Evolutionary conservation across 2,888 invertebrate species (phyloP), one percentile per base, ranked within the genome.

Genomic region (Anarsia innoxiella): DNA sequence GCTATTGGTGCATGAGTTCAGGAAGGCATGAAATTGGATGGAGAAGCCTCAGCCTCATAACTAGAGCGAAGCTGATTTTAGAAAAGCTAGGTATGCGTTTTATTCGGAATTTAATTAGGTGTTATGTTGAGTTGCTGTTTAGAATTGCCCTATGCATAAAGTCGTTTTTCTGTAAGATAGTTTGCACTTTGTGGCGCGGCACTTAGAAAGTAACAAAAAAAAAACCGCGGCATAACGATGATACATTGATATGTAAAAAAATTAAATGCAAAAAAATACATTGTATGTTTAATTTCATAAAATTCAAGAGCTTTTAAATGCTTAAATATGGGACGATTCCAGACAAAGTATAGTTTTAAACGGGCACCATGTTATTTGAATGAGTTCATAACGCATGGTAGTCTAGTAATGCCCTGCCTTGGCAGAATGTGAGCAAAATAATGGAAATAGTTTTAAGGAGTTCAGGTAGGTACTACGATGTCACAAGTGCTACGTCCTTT

Each of bases 11-110:
- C 28, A 12, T 28, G 28, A 12, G 28, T n/a, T 25, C 83, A 77
- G 55, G 69, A 70, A 75, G 62, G 74, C 83, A 80, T 84, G 82
- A 84, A 84, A 84, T 84, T 84, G 79, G 73, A 70, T 78, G 67
- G 66, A 61, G 63, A 66, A 70, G 70, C 71, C 75, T 72, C 70
- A 65, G 53, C 66, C 59, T 60, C 54, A 56, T 57, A 76, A 77
- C 71, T 75, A 53, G 73, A 61, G 59, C 71, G 61, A 40, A 61
- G 65, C 67, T 69, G 70, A 77, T 73, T 74, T 70, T 51, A 49
- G 52, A 63, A 43, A 37, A 37, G 38, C 34, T 4, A 38, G 38
- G 37, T 32, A 25, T 35, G 41, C 31, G 27, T 28, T 40, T 32
- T 29, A 25, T 12, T 14, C 6, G 15, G 26, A 39, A 39, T 35